Base-by-base conservation (phyloP, 2,797 vertebrate species). In the Alectoris magna region DNA sequence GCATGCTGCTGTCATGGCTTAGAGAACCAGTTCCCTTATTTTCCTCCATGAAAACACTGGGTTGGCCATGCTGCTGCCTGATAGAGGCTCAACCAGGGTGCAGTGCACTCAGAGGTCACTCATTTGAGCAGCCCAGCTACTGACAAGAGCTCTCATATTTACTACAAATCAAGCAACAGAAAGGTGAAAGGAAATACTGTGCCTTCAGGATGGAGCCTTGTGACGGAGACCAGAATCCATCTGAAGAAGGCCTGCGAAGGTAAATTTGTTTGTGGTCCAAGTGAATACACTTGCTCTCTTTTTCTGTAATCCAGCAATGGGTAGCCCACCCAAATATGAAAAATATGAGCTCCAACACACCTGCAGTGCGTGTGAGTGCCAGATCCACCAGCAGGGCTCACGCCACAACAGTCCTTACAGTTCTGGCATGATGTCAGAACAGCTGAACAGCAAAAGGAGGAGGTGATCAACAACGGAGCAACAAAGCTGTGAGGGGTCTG, bases 271-370 rank as follows among this genome's bases (percentile, higher is more conserved):
- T 7, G 3, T 49, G 23, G 71, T 43, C 46, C 15, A 60, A 46
- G 72, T 26, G 13, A 89, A 70, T 11, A 29, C 3, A 3, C 5
- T 48, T 48, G 56, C 4, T 81, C 23, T 49, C 68, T 88, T 73
- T 58, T 70, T 59, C 43, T 73, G 43, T 56, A 84, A 62, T 13
- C 11, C 24, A 23, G 5, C 4, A 4, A 9, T 36, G 18, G 27
- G 43, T 21, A 59, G 26, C 44, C 22, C 29, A 70, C 56, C 22
- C 39, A 84, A 73, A 73, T 11, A 53, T 41, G 8, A 63, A 63
- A 63, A 75, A 86, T 36, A 67, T 2, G 5, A 85, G 71, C 14
- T 71, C 62, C 83, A 85, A 60, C n/a, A 85, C 29, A 85, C 51
- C 31, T 81, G n/a, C 22, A 70, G 0, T 31, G 55, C 3, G 1